These are phyloP conservation scores for Simalia tracyae DNA, from an alignment of 2,797 vertebrate genomes.

Conservation along the genomic window DNA sequence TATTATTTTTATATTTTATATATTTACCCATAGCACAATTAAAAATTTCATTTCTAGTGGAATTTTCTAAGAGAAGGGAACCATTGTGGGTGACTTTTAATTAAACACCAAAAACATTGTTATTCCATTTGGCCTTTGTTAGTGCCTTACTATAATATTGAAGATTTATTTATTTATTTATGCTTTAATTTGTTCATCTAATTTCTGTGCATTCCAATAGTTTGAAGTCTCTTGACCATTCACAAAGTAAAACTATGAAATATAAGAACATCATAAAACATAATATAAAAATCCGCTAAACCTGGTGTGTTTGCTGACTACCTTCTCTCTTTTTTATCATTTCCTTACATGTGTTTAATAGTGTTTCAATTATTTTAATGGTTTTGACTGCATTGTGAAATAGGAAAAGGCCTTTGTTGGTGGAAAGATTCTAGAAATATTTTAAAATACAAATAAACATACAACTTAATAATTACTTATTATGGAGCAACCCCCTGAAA, in stretches of 20 bases:
- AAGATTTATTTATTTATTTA: background rate
- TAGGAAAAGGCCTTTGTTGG: background rate
- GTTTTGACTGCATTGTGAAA: background rate
- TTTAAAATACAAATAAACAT: background rate
- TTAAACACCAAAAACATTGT: background rate
- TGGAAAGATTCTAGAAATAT: background rate
- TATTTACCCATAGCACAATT: background rate
- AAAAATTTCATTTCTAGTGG: background rate
- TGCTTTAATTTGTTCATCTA: background rate
- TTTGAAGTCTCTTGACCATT: background rate
- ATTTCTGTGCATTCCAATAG: background rate
- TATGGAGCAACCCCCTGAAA: background rate
- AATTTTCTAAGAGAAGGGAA: background rate
- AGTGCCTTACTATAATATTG: background rate
- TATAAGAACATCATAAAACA: background rate
- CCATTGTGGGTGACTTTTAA: background rate
- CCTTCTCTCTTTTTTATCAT: background rate
- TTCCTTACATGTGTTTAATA: background rate
- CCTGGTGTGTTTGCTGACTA: background rate
- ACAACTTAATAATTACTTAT: background rate
- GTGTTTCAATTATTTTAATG: background rate
- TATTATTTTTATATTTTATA: background rate
- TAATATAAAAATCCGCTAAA: background rate
- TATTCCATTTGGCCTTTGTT: background rate
- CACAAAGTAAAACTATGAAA: background rate